A percentile compares a stretch with the other conserved stretches of the same genome.
phyloP scores from a whole-genome alignment of 2,797 vertebrate genomes.

The Pseudochirops corinnae region DNA sequence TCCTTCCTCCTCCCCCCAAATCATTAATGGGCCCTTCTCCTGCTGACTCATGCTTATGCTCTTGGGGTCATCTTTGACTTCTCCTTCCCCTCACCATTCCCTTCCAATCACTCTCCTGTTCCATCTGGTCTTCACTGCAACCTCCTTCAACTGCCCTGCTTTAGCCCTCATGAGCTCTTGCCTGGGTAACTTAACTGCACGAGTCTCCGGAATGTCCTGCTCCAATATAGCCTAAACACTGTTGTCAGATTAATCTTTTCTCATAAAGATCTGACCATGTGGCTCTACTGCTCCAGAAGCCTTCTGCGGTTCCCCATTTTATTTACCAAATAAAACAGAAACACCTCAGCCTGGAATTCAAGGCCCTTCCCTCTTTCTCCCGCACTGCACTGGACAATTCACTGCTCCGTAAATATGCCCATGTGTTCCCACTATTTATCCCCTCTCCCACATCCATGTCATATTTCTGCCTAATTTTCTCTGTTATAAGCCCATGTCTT shows the following conservation, averaged over 20 bases:
- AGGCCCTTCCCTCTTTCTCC: background rate
- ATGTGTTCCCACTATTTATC: background rate
- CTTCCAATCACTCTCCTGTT: too few relatives aligned
- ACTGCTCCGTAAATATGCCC: background rate
- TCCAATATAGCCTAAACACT: background rate
- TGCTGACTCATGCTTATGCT: too few relatives aligned
- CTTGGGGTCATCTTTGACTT: too few relatives aligned
- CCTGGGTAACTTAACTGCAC: background rate
- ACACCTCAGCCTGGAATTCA: background rate
- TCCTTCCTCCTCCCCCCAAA: too few relatives aligned
- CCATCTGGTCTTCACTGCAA: too few relatives aligned
- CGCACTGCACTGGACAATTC: background rate
- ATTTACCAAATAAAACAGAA: background rate
- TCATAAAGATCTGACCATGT: background rate
- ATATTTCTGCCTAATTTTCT: background rate
- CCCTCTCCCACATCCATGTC: background rate
- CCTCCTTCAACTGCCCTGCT: background rate
- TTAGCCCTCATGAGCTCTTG: background rate
- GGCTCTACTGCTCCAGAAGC: background rate
- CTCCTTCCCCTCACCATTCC: too few relatives aligned
- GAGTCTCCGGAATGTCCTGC: background rate
- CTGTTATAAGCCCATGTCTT: background rate
- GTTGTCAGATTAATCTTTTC: background rate
- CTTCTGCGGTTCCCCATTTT: background rate
- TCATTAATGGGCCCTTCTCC: too few relatives aligned